A percentile compares a stretch with the other conserved stretches of the same genome.
Evolutionary conservation across 1,140 invertebrate species (phyloP).

Genomic region (Drosophila nigrodunni): DNA sequence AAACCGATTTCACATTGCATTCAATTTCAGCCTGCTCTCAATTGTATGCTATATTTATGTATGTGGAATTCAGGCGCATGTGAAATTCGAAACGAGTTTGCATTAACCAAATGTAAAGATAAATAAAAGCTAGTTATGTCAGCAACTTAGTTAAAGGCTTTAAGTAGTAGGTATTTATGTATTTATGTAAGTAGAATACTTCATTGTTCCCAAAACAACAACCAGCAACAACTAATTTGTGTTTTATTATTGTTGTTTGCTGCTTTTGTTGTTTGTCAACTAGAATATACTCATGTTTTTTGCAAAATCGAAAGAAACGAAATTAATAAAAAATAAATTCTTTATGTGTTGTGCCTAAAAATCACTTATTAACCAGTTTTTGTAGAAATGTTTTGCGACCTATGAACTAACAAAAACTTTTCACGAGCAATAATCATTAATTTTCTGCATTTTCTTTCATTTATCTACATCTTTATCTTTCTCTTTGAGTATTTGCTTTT

Average conservation of each 20-base stretch:
- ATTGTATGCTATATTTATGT: not conserved
- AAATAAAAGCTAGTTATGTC: conserved; percentile 49
- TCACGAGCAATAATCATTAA: conserved; percentile 62
- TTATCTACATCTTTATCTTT: conserved; percentile 53
- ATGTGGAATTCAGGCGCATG: conserved; percentile 5
- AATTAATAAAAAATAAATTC: conserved; percentile 32
- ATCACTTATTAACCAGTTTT: conserved; percentile 73
- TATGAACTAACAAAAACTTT: conserved; percentile 60
- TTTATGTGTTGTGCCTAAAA: conserved; percentile 56
- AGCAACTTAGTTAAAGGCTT: conserved; percentile 69
- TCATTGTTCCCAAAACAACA: conserved; percentile 61
- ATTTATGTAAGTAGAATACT: conserved; percentile 68
- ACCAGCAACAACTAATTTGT: conserved; percentile 50
- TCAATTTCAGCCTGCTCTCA: not conserved
- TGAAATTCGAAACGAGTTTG: conserved; percentile 23
- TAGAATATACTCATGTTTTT: conserved; percentile 78
- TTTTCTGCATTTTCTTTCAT: conserved; percentile 18
- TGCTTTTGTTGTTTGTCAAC: conserved; percentile 51
- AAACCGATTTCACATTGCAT: not conserved
- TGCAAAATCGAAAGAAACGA: conserved; percentile 28
- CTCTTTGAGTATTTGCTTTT: conserved; percentile 54
- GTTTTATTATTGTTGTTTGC: conserved; percentile 49
- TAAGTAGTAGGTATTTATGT: conserved; percentile 31
- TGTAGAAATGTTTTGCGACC: conserved; percentile 58
- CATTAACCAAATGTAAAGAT: conserved; percentile 17